phyloP scores from a whole-genome alignment of 2,888 invertebrate species.

The Neoaliturus tenellus region DNA sequence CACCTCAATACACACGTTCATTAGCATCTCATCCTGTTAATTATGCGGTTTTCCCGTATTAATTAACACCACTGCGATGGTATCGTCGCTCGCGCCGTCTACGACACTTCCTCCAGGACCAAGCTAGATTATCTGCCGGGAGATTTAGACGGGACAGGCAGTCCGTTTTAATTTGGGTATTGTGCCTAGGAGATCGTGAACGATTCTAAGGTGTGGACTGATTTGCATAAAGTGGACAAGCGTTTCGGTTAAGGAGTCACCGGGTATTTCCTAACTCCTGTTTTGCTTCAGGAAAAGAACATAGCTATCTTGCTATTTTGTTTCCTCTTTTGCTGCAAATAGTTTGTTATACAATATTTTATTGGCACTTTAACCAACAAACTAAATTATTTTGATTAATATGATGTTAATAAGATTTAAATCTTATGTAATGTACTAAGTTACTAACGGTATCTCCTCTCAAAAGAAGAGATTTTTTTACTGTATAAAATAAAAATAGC shows the following conservation, averaged over 20 bases:
- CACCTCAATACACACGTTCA: constrained; percentile 42
- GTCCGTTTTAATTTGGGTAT: constrained; percentile 32
- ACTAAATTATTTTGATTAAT: no score
- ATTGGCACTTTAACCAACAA: no score
- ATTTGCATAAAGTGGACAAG: constrained; percentile 12
- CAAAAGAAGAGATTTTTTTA: no score
- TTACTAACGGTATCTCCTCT: no score
- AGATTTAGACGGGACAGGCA: constrained; percentile 30
- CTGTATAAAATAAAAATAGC: no score
- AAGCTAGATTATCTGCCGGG: constrained; percentile 21
- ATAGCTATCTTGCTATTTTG: not conserved
- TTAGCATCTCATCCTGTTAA: constrained; percentile 38
- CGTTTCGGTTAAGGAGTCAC: not conserved
- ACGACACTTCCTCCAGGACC: constrained; percentile 19
- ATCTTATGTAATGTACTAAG: no score
- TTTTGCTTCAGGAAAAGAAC: not conserved
- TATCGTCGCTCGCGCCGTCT: not conserved
- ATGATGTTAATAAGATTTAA: no score
- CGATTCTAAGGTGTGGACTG: constrained; percentile 14
- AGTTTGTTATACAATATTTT: no score
- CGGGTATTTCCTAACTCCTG: not conserved
- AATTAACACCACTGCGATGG: constrained; percentile 32
- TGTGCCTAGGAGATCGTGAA: constrained; percentile 32
- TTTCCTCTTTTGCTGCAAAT: not conserved
- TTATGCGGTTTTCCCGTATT: constrained; percentile 47